These are phyloP conservation scores for Mus caroli DNA, from an alignment of 2,797 vertebrate species.

Conservation along the genomic window DNA sequence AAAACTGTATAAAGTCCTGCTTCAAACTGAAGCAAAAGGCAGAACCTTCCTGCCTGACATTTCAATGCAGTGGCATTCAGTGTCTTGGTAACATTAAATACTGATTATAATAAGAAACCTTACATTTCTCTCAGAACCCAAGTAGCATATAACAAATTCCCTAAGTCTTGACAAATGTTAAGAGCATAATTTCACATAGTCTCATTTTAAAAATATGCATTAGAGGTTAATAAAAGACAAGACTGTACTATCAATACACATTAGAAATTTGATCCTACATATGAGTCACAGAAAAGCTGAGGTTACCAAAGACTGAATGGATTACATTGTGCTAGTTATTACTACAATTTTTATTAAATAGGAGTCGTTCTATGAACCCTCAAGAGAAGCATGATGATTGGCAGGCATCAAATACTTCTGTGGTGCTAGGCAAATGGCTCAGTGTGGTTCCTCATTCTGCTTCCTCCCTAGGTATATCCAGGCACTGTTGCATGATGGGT, in stretches of 20 bases:
- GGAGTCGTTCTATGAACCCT: neutral
- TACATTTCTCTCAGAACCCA: slow-evolving; percentile 38
- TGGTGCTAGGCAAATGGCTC: neutral
- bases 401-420: neutral
- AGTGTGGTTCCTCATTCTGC: neutral
- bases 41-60: neutral
- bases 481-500: neutral
- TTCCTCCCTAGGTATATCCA: neutral
- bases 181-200: slow-evolving; percentile 3
- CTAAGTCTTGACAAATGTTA: neutral
- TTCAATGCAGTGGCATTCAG: slow-evolving; percentile 17
- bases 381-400: neutral
- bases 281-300: neutral
- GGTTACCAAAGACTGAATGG: neutral
- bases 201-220: slow-evolving; percentile 37
- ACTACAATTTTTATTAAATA: neutral
- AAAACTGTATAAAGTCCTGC: neutral
- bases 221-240: slow-evolving; percentile 18
- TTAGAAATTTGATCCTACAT: slow-evolving; percentile 9
- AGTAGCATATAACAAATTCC: neutral
- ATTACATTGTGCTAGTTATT: slow-evolving; percentile 21
- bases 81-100: neutral
- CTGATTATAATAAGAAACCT: neutral
- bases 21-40: neutral
- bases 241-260: neutral